Evolutionary conservation across 2,113 vertebrate genomes (phyloP), one percentile per base, ranked within the genome.

Genomic region (Zosterops pallidus): DNA sequence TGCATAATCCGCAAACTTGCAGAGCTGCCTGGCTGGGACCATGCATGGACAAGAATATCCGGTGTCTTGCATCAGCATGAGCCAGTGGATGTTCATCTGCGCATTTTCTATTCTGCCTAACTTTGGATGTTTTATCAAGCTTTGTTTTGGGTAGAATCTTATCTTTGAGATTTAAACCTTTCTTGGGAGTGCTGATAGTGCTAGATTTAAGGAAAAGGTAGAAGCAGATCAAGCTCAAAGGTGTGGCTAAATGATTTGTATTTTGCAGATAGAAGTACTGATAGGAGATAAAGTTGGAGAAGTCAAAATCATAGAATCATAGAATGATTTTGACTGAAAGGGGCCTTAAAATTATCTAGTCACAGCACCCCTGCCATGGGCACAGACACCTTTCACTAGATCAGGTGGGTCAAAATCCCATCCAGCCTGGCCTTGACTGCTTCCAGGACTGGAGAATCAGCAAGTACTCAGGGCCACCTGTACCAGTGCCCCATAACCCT

Each of bases 41-140:
- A 1, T 41, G 16, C 18, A 14, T 0, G 2, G 21, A 26, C 3
- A 33, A 60, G 26, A 4, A 6, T 46, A 56, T 31, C 9, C 44
- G 28, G 17, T 0, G 0, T 52, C 14, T 55, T 33, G 24, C 4
- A 25, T 35, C 50, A 53, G 37, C 2, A 0, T 29, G 7, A 86
- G 15, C 8, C 28, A 11, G 11, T 18, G 21, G 12, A 14, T 35
- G 16, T 74, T 79, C 18, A 29, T 70, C 42, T 75, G 6, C 23
- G 33, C 11, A 10, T 75, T n/a, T 78, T 68, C 35, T 56, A 13
- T 37, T 83, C 56, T 95, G 16, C 67, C 17, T 78, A 25, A 47
- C 14, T 81, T 70, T 33, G 9, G 16, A 63, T 55, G 18, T 35
- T 86, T 86, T 49, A 77, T 62, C 15, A 64, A 83, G 12, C 29